Evolutionary conservation across 2,113 vertebrate genomes (phyloP), one percentile per base, ranked within the genome.

Genomic region (Fulmarus glacialis): DNA sequence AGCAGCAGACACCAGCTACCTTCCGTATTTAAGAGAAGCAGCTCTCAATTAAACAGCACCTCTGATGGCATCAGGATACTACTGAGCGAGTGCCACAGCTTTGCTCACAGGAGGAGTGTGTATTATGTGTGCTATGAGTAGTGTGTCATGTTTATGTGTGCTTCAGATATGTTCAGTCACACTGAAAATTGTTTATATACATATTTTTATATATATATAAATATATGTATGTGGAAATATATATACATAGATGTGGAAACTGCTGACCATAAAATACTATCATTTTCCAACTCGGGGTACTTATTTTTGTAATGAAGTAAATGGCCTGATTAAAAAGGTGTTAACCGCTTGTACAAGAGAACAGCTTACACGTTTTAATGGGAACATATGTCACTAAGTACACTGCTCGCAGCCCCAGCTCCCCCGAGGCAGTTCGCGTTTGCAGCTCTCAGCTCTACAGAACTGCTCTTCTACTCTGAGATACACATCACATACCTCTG

Each of bases 261-360:
- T 34, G 14, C n/a, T 74, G 59, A 52, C 15, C 24, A 34, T 82
- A 70, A 73, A 90, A 62, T 23, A 20, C 24, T 38, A 55, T 18
- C 1, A 11, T 85, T 82, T 93, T 66, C 52, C 38, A 82, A n/a
- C 21, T 11, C 0, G 0, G 17, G 21, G 32, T 82, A 45, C 45
- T 75, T 91, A 38, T 58, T 93, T 94, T 68, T 70, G 38, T 75
- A 91, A 87, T 75, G 5, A 96, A 95, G 88, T 91, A 82, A 93
- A 80, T 13, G 42, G 74, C 48, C 53, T 87, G 78, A 91, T 95
- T 93, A 94, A 95, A 95, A 96, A 96, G 77, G 89, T 80, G 83
- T 87, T 93, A 95, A 95, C 83, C 29, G 20, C 87, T 82, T 71
- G 75, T 60, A 93, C 74, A 79, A 82, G 83, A 72, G 92, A 85